Evolutionary conservation across 2,888 invertebrate genomes (phyloP).

Genomic region (Thysanoteuthis rhombus): DNA sequence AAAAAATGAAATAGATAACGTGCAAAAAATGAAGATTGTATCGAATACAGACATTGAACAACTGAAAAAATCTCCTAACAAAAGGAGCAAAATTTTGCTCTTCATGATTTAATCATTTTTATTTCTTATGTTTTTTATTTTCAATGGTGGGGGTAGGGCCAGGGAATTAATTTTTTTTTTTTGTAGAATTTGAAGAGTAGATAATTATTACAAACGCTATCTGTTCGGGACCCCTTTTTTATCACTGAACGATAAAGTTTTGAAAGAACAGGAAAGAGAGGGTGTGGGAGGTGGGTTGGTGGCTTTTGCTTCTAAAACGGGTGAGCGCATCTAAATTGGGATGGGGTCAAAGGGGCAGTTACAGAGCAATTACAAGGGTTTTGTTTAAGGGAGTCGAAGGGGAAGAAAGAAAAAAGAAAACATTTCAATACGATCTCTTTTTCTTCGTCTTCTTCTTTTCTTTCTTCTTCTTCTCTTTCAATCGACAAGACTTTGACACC

Average conservation of each 20-base stretch:
- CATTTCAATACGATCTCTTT: no score
- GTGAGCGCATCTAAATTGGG: background rate
- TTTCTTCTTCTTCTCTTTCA: no score
- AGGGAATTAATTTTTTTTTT: background rate
- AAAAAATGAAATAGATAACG: no score
- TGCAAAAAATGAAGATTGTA: no score
- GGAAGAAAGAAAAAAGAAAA: no score
- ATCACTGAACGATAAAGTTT: background rate
- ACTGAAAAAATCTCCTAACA: no score
- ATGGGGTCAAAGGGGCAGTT: background rate
- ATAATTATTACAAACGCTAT: background rate
- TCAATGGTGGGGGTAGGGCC: background rate
- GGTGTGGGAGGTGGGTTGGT: background rate
- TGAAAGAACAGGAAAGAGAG: background rate
- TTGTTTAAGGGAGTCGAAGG: background rate
- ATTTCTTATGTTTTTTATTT: background rate
- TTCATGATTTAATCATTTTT: no score
- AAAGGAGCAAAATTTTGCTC: no score
- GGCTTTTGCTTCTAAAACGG: constrained; percentile 12
- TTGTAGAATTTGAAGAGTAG: background rate
- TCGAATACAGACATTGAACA: no score
- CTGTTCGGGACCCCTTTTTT: background rate
- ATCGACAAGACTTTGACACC: no score
- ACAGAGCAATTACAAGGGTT: background rate
- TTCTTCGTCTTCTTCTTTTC: no score